Percentiles rank a stretch among this genome's conserved stretches.
These are phyloP conservation scores for Alosa sapidissima DNA, from an alignment of 2,797 vertebrate genomes.

Conservation along the genomic window DNA sequence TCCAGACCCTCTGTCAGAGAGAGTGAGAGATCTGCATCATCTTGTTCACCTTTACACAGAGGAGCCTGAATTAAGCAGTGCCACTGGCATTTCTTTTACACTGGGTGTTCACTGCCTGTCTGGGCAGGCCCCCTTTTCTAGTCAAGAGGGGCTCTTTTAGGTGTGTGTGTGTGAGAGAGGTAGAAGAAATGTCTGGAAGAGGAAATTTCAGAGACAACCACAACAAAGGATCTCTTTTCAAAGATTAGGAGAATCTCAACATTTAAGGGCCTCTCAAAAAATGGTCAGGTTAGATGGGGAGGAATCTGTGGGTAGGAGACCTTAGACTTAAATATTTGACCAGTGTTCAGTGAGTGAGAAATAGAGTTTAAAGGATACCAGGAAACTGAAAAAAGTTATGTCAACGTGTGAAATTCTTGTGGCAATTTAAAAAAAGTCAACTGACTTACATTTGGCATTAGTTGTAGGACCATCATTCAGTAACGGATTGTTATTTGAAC, in stretches of 20 bases:
- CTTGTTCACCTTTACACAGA: background rate
- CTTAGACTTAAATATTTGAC: background rate
- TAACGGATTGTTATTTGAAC: background rate
- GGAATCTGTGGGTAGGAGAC: background rate
- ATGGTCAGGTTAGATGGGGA: background rate
- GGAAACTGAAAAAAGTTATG: too few relatives aligned
- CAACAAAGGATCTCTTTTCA: constrained; percentile 53
- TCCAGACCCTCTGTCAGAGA: background rate
- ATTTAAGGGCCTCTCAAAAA: background rate
- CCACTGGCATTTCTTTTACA: background rate
- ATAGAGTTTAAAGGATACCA: background rate
- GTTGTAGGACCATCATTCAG: background rate
- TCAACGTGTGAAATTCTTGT: too few relatives aligned
- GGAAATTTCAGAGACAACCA: constrained; percentile 56
- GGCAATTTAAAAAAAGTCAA: too few relatives aligned
- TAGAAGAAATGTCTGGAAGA: constrained; percentile 64
- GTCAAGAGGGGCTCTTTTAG: constrained; percentile 57
- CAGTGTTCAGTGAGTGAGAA: background rate
- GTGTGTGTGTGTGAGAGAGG: constrained; percentile 53
- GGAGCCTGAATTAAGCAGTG: constrained; percentile 34
- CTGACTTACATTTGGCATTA: too few relatives aligned
- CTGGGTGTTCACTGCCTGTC: constrained; percentile 54
- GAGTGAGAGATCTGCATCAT: background rate
- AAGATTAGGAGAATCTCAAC: constrained; percentile 3
- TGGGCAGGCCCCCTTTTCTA: constrained; percentile 58